Percentiles rank a stretch among this genome's conserved stretches.
Conservation (phyloP, 1,140 invertebrate genomes). For the Geopemphigus sp. region DNA sequence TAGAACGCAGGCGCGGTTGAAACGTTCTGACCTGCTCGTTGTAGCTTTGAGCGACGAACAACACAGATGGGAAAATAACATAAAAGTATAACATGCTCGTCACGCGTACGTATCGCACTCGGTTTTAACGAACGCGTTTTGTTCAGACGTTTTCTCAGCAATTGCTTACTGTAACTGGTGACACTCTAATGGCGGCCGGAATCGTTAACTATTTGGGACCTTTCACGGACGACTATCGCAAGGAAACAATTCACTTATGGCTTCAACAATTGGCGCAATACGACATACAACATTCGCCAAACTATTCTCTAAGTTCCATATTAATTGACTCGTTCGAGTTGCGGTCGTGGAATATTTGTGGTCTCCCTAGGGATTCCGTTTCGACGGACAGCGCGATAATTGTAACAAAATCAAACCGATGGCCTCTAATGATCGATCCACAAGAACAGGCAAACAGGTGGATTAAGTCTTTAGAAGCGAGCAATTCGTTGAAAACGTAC, state of each 20-base stretch:
- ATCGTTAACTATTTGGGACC: slow-evolving; percentile 85
- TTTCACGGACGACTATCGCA: slow-evolving; percentile 73
- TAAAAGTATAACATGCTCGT: slow-evolving; percentile 60
- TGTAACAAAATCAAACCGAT: slow-evolving; percentile 73
- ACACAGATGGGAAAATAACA: slow-evolving; percentile 48
- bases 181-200: slow-evolving; percentile 79
- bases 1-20: slow-evolving; percentile 72
- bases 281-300: slow-evolving; percentile 69
- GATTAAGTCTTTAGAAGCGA: slow-evolving; percentile 77
- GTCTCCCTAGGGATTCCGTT: slow-evolving; percentile 76
- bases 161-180: slow-evolving; percentile 59
- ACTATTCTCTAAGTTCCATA: slow-evolving; percentile 69
- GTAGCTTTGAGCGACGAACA: slow-evolving; percentile 77
- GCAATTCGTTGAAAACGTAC: slow-evolving; percentile 70
- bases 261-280: slow-evolving; percentile 62
- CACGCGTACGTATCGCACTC: background rate
- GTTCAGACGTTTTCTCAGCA: slow-evolving; percentile 7
- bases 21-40: slow-evolving; percentile 76
- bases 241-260: slow-evolving; percentile 69
- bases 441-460: slow-evolving; percentile 87
- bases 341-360: slow-evolving; percentile 78
- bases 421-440: slow-evolving; percentile 88
- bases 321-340: slow-evolving; percentile 82
- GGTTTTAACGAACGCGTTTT: background rate
- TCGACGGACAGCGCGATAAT: slow-evolving; percentile 86